Evolutionary conservation across 2,888 invertebrate species (phyloP).

Genomic region (Norana najaformis): DNA sequence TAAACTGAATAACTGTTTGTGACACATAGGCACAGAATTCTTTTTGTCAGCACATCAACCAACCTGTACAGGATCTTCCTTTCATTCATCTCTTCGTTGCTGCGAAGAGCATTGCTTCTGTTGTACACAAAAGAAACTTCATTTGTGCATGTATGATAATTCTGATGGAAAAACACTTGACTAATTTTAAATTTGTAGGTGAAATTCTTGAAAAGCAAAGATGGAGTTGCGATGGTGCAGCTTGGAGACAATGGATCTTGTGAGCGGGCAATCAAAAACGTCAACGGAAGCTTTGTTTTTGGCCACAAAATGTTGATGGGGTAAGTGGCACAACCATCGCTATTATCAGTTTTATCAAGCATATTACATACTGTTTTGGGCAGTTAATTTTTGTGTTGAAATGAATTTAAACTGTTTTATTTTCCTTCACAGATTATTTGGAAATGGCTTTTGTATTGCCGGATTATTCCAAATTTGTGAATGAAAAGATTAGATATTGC

Average conservation of each 20-base stretch:
- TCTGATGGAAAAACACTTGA: too few relatives aligned
- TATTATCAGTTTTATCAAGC: background rate
- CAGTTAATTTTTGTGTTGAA: background rate
- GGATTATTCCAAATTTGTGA: background rate
- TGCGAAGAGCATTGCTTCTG: too few relatives aligned
- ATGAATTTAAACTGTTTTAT: background rate
- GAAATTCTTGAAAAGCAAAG: conserved; percentile 96
- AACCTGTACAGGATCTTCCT: too few relatives aligned
- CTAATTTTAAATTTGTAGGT: conserved; percentile 66
- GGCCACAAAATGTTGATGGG: conserved; percentile 76
- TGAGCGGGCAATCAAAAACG: conserved; percentile 89
- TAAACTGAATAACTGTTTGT: too few relatives aligned
- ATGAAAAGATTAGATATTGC: background rate
- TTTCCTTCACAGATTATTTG: background rate
- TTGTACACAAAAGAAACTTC: too few relatives aligned
- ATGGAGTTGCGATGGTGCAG: conserved; percentile 98
- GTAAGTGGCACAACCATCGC: conserved; percentile 59
- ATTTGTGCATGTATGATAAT: too few relatives aligned
- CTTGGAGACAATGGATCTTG: conserved; percentile 95
- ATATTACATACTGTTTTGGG: background rate
- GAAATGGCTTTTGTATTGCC: background rate
- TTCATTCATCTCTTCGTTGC: too few relatives aligned
- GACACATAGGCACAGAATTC: too few relatives aligned
- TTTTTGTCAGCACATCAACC: too few relatives aligned
- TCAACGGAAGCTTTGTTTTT: conserved; percentile 86